Conservation (phyloP, 1,140 invertebrate species). For the Contarinia nasturtii region DNA sequence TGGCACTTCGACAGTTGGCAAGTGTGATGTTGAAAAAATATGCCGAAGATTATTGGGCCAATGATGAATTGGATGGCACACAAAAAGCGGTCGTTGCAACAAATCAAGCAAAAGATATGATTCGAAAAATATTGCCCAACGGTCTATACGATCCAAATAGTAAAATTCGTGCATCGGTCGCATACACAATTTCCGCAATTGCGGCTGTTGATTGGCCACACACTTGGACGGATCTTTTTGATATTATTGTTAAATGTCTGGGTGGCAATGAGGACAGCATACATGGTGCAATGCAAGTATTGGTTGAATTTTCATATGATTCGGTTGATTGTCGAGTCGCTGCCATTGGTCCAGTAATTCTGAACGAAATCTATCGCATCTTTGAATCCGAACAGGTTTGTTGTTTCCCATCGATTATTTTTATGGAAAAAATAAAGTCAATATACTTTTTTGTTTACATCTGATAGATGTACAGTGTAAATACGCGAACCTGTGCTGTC, state of each 20-base stretch:
- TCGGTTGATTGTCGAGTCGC: conserved; percentile 49
- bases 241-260: conserved; percentile 44
- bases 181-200: conserved; percentile 55
- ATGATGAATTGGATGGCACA: conserved; percentile 39
- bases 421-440: background rate
- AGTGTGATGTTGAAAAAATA: conserved; percentile 58
- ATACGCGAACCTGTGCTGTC: conserved; percentile 18
- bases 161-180: conserved; percentile 48
- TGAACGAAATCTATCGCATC: conserved; percentile 59
- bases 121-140: conserved; percentile 43
- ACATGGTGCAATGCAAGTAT: conserved; percentile 59
- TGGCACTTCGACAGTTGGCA: conserved; percentile 47
- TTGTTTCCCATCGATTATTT: background rate
- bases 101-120: conserved; percentile 36
- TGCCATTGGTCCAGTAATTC: conserved; percentile 50
- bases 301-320: conserved; percentile 53
- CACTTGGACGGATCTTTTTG: conserved; percentile 53
- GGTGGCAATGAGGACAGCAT: conserved; percentile 37
- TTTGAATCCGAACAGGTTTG: conserved; percentile 35
- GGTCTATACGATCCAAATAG: conserved; percentile 50
- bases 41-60: conserved; percentile 53
- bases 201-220: conserved; percentile 67
- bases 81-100: conserved; percentile 27
- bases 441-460: background rate
- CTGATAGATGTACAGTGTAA: conserved; percentile 23